Percentiles rank a stretch among this genome's conserved stretches.
These are phyloP conservation scores for Diuraphis noxia DNA, from an alignment of 1,140 invertebrate species.

Conservation along the genomic window DNA sequence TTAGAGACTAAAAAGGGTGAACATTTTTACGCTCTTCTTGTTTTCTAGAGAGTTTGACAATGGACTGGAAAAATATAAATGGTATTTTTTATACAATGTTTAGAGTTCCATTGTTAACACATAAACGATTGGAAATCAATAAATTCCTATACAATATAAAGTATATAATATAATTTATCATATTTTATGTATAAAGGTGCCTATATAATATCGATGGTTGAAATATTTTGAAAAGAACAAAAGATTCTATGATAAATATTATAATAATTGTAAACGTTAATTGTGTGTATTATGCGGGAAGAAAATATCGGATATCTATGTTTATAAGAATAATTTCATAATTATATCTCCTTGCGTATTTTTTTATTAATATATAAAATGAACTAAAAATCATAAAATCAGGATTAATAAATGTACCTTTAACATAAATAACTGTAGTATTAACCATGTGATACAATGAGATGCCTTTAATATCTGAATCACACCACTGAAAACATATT, in stretches of 20 bases:
- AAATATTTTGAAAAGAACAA: background rate
- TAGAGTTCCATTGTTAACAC: background rate
- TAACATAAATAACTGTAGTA: background rate
- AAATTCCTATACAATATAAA: background rate
- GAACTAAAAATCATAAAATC: background rate
- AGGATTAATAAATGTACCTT: background rate
- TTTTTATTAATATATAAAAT: background rate
- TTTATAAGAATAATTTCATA: background rate
- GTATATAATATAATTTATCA: too few relatives aligned
- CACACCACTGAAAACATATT: background rate
- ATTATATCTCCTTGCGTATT: background rate
- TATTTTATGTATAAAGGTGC: too few relatives aligned
- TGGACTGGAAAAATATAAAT: background rate
- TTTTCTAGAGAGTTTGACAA: background rate
- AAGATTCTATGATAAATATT: background rate
- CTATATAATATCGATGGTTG: background rate
- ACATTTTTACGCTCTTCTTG: background rate
- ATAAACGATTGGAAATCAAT: background rate
- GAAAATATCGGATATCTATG: background rate
- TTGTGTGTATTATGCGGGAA: background rate
- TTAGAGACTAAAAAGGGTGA: background rate
- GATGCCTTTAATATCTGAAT: background rate
- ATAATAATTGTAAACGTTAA: background rate
- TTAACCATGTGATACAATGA: background rate
- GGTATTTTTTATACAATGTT: background rate